phyloP scores from a whole-genome alignment of 2,113 vertebrate species.

The Amphilophus citrinellus region DNA sequence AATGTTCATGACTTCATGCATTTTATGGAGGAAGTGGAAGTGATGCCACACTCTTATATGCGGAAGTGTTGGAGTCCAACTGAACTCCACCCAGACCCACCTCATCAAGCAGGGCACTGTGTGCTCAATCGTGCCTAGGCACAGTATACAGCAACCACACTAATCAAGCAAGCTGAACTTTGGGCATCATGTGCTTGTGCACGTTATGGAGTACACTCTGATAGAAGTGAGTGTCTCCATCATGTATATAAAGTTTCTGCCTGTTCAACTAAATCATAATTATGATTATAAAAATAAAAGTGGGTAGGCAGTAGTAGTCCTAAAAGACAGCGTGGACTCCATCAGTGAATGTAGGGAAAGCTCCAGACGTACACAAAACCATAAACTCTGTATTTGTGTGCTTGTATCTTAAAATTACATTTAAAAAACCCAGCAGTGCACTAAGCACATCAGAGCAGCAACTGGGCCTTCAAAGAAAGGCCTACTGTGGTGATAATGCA shows the following conservation, averaged over 20 bases:
- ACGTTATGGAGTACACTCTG: too few species aligned
- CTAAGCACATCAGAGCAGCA: neutral
- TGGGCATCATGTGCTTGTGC: too few species aligned
- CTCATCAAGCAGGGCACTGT: too few species aligned
- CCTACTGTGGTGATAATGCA: conserved; percentile 9
- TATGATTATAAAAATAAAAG: too few species aligned
- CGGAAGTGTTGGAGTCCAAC: neutral
- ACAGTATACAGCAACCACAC: too few species aligned
- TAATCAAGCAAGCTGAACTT: too few species aligned
- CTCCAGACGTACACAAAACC: neutral
- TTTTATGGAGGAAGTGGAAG: neutral
- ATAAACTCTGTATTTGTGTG: neutral
- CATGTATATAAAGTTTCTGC: too few species aligned
- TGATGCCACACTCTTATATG: neutral
- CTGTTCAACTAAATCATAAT: too few species aligned
- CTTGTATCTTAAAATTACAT: neutral
- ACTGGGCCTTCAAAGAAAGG: conserved; percentile 1
- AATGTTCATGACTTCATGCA: neutral
- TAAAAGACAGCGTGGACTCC: neutral
- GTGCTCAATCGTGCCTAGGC: too few species aligned
- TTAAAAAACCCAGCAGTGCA: neutral
- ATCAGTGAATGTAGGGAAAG: neutral
- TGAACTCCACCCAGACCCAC: too few species aligned
- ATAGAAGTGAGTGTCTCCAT: too few species aligned
- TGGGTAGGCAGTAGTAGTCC: neutral